These are phyloP conservation scores for Drosophila eugracilis DNA, from an alignment of 1,140 invertebrate genomes.

Conservation along the genomic window DNA sequence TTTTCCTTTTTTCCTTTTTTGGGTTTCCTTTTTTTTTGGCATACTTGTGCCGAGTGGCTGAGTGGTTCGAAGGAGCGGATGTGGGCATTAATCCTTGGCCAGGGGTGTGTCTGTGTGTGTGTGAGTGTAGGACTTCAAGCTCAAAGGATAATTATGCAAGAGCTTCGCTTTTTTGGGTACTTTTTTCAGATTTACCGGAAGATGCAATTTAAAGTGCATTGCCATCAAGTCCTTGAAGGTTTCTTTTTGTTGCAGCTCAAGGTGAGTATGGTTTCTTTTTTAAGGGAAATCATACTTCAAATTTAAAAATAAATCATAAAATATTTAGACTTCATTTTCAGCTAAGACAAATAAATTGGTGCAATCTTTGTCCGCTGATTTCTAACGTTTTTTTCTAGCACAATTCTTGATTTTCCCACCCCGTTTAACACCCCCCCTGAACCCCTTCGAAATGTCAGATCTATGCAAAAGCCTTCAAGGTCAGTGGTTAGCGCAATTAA, in stretches of 20 bases:
- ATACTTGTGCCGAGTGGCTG: conserved; percentile 39
- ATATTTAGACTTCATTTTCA: too few relatives aligned
- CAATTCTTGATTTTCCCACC: background rate
- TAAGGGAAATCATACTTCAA: background rate
- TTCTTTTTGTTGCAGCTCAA: background rate
- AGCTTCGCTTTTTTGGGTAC: conserved; percentile 3
- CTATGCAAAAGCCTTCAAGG: conserved; percentile 46
- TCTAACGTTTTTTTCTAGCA: background rate
- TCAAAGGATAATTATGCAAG: conserved; percentile 48
- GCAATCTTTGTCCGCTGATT: too few relatives aligned
- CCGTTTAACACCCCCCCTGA: background rate
- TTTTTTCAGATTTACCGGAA: conserved; percentile 31
- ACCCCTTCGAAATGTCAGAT: conserved; percentile 47
- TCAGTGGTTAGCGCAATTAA: conserved; percentile 70
- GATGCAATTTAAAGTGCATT: conserved; percentile 35
- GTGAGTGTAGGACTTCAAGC: conserved; percentile 26
- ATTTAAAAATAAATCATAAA: too few relatives aligned
- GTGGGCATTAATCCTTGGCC: conserved; percentile 32
- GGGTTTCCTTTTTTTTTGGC: conserved; percentile 11
- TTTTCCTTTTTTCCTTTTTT: conserved; percentile 10
- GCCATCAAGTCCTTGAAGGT: conserved; percentile 5
- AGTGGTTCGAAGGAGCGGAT: conserved; percentile 37
- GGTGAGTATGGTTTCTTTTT: conserved; percentile 4
- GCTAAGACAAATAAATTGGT: too few relatives aligned
- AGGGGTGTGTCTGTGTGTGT: too few relatives aligned